These are phyloP conservation scores for Dolichomitus sp. DNA, from an alignment of 2,888 invertebrate genomes.

Conservation along the genomic window DNA sequence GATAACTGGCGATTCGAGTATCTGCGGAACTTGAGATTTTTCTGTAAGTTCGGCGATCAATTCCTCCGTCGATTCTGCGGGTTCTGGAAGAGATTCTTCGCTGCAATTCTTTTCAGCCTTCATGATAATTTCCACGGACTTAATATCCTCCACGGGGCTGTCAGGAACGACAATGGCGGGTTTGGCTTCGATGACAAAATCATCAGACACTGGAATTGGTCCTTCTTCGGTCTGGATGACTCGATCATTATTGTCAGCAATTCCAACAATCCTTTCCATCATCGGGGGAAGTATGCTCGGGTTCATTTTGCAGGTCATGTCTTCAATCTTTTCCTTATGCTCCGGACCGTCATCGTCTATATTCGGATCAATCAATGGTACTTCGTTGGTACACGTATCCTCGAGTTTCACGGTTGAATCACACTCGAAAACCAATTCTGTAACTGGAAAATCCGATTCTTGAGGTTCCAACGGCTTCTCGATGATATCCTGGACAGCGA, in stretches of 20 bases:
- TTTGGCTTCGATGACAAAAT: slow-evolving; percentile 68
- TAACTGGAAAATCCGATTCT: slow-evolving; percentile 14
- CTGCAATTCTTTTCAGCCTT: slow-evolving; percentile 44
- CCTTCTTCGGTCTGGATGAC: slow-evolving; percentile 78
- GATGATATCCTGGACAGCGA: slow-evolving; percentile 27
- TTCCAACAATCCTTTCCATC: background rate
- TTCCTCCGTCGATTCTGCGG: slow-evolving; percentile 38
- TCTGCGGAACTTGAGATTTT: slow-evolving; percentile 47
- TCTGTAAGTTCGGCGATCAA: slow-evolving; percentile 1
- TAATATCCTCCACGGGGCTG: slow-evolving; percentile 54
- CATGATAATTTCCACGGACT: slow-evolving; percentile 57
- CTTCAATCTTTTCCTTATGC: background rate
- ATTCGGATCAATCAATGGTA: background rate
- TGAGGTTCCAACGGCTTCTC: slow-evolving; percentile 15
- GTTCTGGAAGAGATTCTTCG: slow-evolving; percentile 24
- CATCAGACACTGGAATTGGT: slow-evolving; percentile 74
- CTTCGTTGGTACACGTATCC: background rate
- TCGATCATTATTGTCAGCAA: slow-evolving; percentile 50
- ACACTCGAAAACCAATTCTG: background rate
- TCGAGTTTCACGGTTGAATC: background rate
- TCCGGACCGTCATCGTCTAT: background rate
- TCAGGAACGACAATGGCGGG: slow-evolving; percentile 74
- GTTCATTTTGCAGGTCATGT: background rate
- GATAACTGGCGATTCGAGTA: slow-evolving; percentile 37
- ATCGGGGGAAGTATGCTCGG: background rate